Evolutionary conservation across 1,140 invertebrate genomes (phyloP), one percentile per base, ranked within the genome.

Genomic region (Leptinotarsa undecemlineata): DNA sequence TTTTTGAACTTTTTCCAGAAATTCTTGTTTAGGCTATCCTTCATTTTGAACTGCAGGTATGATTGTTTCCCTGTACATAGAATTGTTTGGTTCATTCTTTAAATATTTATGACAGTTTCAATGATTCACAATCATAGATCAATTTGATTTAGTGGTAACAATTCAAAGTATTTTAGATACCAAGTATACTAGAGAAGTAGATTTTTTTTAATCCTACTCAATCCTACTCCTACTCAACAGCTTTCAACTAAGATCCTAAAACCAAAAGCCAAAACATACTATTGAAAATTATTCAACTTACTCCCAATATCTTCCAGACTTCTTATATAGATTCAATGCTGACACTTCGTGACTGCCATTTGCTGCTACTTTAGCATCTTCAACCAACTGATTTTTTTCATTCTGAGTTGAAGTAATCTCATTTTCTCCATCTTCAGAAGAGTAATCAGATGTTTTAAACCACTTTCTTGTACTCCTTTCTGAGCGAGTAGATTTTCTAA

Each of bases 291-390:
- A 42, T 51, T 62, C 14, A 72, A 89, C 90, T 88, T 78, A 91
- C 90, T 91, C 90, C 90, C 90, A 91, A 83, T 91, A 91, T 84
- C 90, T 88, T 69, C 88, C 88, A 47, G 89, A 89, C 82, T 88
- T 86, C 81, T 88, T 89, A 82, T 91, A 91, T 15, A 91, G 86
- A 48, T 87, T 79, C 71, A 84, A 75, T 21, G 83, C 81, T 19
- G 82, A 79, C 14, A 81, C 77, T 67, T 80, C 77, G 21, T 66
- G 63, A 57, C 42, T 68, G 19, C 78, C 76, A 68, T 77, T 78
- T 57, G 72, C 71, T 17, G 77, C 68, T 47, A 72, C 68, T 74
- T 67, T 77, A 2, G 79, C 78, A 68, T 80, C 77, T 72, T 82
- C 79, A 48, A 81, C 71, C 13, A 82, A 68, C 47, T 82, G 81